Evolutionary conservation across 1,140 invertebrate genomes (phyloP).

Genomic region (Rhyzopertha dominica): DNA sequence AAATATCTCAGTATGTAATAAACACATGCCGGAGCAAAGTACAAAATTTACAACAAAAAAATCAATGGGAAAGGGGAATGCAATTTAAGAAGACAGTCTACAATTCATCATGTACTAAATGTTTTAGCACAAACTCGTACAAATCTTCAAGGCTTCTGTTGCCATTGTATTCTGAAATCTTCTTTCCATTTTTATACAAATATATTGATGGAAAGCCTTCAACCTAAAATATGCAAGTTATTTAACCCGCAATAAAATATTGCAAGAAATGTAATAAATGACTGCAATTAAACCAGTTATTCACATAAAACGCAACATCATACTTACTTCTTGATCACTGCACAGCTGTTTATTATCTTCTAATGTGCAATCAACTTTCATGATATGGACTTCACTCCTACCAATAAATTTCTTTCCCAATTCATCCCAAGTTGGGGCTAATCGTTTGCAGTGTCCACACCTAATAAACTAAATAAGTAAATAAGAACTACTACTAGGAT

Average conservation of each 20-base stretch:
- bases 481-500: conserved; percentile 1
- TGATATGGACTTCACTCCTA: conserved; percentile 55
- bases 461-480: conserved; percentile 27
- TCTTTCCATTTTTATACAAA: conserved; percentile 62
- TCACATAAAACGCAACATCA: neutral
- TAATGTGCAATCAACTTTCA: conserved; percentile 66
- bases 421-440: conserved; percentile 68
- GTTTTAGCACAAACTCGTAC: conserved; percentile 57
- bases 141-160: conserved; percentile 62
- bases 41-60: no score
- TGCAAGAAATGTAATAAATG: neutral
- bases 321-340: conserved; percentile 56
- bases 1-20: no score
- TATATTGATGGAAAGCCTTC: conserved; percentile 65
- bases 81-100: no score
- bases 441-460: conserved; percentile 67
- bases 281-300: neutral
- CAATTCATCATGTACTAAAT: conserved; percentile 56
- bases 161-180: conserved; percentile 68
- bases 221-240: conserved; percentile 46
- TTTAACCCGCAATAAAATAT: neutral
- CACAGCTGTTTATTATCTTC: conserved; percentile 59
- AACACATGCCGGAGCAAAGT: no score
- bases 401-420: conserved; percentile 59
- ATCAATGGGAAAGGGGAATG: no score